Evolutionary conservation across 2,113 vertebrate species (phyloP).

Genomic region (Phalacrocorax carbo): DNA sequence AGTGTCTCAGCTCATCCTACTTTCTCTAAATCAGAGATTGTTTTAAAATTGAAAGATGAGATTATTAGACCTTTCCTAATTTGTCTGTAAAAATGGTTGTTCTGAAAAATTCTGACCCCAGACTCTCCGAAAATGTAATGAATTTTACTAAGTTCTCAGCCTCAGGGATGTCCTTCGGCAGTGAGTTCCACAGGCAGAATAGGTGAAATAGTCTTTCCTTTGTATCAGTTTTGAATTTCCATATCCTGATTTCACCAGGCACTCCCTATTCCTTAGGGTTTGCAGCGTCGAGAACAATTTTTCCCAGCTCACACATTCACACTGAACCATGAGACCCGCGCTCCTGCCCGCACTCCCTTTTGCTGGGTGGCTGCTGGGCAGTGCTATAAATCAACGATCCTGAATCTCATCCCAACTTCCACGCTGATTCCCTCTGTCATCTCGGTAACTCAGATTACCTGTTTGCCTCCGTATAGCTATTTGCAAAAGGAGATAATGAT

Average conservation of each 20-base stretch:
- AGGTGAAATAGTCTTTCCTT: background rate
- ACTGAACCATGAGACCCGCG: accelerated
- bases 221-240: background rate
- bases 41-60: background rate
- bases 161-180: background rate
- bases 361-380: background rate
- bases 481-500: background rate
- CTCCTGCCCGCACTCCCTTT: accelerated
- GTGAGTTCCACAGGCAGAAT: background rate
- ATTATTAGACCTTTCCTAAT: background rate
- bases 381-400: background rate
- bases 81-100: background rate
- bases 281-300: background rate
- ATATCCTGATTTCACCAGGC: background rate
- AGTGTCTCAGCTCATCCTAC: background rate
- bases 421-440: background rate
- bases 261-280: background rate
- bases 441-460: background rate
- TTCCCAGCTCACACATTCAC: background rate
- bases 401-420: background rate
- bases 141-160: background rate
- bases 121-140: background rate
- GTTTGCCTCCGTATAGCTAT: background rate
- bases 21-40: background rate
- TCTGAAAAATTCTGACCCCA: background rate